Evolutionary conservation across 2,797 vertebrate genomes (phyloP), one percentile per base, ranked within the genome.

Genomic region (Schizothorax lantsangensis): DNA sequence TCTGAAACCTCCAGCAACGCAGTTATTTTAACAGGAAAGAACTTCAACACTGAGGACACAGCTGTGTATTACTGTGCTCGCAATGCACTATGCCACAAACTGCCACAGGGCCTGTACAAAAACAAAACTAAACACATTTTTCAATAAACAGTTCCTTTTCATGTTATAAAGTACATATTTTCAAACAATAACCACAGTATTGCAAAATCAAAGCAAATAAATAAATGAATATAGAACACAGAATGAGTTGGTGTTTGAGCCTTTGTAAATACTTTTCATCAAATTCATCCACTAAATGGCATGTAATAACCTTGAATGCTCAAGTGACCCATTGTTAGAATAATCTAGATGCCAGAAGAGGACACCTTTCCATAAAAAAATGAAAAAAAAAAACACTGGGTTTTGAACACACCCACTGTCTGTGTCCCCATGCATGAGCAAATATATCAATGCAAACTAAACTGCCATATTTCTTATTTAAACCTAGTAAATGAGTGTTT

Each of bases 31-130:
- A 74, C 45, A 3, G 72, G 72, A 47, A 91, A 87, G 86, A 89
- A 47, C 0, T 86, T 92, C 81, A 88, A 81, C 0, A 81, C 84
- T 40, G 38, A 40, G 38, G 6, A 40, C 38, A 40, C 38, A 40
- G 38, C 38, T 6, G 38, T 40, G 38, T 40, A 91, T 89, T 90
- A 90, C 14, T 71, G 91, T 74, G 90, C 86, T 1, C 52, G 0
- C 40, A 2, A 73, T 6, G 10, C 86, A 91, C 90, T 86, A 81
- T 89, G 71, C 72, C 15, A 84, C 21, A 87, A 36, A 78, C 8
- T 21, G 68, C 36, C 15, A 62, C 10, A 81, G 26, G 33, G 38
- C 12, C 64, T 36, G 15, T 33, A 86, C 85, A 89, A 88, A 73
- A 89, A 85, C 47, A 6, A 6, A 52, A 52, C 43, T 23, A 0